These are phyloP conservation scores for Galago senegalensis DNA, from an alignment of 2,797 vertebrate genomes.

Conservation along the genomic window DNA sequence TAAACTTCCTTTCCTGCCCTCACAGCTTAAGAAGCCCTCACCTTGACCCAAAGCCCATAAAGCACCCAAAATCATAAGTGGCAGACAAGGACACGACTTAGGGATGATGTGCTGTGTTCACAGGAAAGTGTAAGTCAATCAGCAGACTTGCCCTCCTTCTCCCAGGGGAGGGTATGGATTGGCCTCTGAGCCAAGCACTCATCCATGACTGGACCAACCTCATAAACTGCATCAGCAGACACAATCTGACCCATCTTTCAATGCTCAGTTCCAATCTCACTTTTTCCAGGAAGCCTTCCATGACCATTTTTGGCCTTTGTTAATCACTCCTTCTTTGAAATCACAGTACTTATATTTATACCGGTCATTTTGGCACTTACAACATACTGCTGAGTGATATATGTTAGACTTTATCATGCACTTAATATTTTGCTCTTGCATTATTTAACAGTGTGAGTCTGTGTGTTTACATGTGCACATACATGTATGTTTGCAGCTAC, in stretches of 20 bases:
- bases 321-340: conserved; percentile 55
- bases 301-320: not conserved
- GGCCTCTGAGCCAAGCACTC: not conserved
- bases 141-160: no score
- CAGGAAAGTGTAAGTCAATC: not conserved
- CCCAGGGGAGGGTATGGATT: not conserved
- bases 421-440: not conserved
- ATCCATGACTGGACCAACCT: not conserved
- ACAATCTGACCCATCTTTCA: not conserved
- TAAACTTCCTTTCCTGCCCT: not conserved
- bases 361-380: not conserved
- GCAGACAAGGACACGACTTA: not conserved
- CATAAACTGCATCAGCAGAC: not conserved
- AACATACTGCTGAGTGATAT: not conserved
- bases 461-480: not conserved
- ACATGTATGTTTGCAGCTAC: not conserved
- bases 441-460: not conserved
- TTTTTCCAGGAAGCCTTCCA: conserved; percentile 31
- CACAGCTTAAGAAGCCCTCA: not conserved
- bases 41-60: not conserved
- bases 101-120: not conserved
- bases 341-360: not conserved
- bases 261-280: not conserved
- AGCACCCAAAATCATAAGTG: not conserved
- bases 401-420: not conserved